Evolutionary conservation across 1,140 invertebrate genomes (phyloP).

Genomic region (Colletes latitarsis): DNA sequence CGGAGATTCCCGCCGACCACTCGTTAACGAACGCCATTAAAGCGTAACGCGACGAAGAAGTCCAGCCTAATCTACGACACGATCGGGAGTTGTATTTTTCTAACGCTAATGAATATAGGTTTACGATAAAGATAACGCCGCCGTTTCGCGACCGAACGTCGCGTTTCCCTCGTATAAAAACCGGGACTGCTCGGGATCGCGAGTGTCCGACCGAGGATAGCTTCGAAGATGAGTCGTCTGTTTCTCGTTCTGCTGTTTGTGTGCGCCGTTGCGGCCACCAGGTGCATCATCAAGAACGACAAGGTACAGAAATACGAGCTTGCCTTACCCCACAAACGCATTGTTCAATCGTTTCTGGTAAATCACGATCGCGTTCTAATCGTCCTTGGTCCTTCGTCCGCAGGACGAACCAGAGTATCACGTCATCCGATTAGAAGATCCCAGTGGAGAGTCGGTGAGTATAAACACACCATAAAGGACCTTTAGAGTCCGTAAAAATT

Average conservation of each 20-base stretch:
- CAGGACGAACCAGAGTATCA: constrained; percentile 57
- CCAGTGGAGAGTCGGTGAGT: constrained; percentile 53
- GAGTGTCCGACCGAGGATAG: background rate
- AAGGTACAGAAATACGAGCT: constrained; percentile 65
- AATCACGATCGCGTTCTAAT: constrained; percentile 62
- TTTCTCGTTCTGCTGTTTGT: constrained; percentile 50
- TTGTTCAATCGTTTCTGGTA: constrained; percentile 39
- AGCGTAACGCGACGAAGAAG: background rate
- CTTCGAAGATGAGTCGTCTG: constrained; percentile 43
- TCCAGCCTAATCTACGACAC: background rate
- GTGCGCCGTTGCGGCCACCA: constrained; percentile 26
- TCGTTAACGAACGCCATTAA: constrained; percentile 6
- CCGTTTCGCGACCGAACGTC: background rate
- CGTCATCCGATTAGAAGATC: constrained; percentile 55
- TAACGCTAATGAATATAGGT: constrained; percentile 1
- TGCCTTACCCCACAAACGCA: constrained; percentile 32
- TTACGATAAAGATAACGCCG: constrained; percentile 34
- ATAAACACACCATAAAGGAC: background rate
- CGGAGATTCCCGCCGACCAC: background rate
- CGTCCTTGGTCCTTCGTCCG: constrained; percentile 53
- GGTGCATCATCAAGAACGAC: constrained; percentile 53
- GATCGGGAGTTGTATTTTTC: constrained; percentile 8
- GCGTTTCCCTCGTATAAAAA: constrained; percentile 23
- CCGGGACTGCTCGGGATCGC: rapidly evolving
- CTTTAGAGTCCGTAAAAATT: too few species aligned